Base-by-base conservation (phyloP, 1,140 invertebrate species). In the Conopomorpha cramerella region DNA sequence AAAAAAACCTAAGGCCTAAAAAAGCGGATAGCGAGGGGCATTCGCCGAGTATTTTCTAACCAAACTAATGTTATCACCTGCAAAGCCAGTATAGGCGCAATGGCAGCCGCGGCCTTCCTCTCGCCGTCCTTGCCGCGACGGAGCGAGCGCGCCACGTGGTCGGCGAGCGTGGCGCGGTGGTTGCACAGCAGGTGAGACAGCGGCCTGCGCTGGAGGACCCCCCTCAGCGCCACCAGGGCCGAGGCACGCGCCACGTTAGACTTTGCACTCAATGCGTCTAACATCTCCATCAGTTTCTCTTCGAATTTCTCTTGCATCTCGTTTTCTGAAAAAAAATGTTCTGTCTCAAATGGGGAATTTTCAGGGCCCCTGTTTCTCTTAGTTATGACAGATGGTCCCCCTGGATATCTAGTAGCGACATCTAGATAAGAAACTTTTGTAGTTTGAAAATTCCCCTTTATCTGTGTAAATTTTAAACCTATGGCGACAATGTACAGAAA, bases 191-290 rank as follows among this genome's bases (percentile, higher is more conserved):
- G 87, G 11, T 88, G 86, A 1, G 87, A 87, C 29, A 93, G 79
- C 61, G 87, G 91, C 55, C 92, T 91, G 36, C 89, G 84, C 34
- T 88, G 84, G 15, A 98, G 83, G 2, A 88, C 86, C 39, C 84
- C 88, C 10, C 82, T 83, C 1, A 96, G 80, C 1, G 84, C 74
- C 34, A 88, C 85, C 15, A 95, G 80, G 32, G 87, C 90, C 2
- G 77, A 77, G 2, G 85, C 85, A 34, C 95, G 82, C 3, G 87
- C 87, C 45, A 93, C 91, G 1, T 88, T 86, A 40, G 92, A 92
- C 55, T 95, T 93, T 43, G 95, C 88, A 2, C 84, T 85, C 4
- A 94, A 74, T 16, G 88, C 89, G 61, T 97, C 95, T 30, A 97
- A 86, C 0, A 86, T 84, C 53, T 95, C 91, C 14, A 85, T 82